Base-by-base conservation (phyloP, 2,888 invertebrate genomes). In the Boloria euphrosyne region DNA sequence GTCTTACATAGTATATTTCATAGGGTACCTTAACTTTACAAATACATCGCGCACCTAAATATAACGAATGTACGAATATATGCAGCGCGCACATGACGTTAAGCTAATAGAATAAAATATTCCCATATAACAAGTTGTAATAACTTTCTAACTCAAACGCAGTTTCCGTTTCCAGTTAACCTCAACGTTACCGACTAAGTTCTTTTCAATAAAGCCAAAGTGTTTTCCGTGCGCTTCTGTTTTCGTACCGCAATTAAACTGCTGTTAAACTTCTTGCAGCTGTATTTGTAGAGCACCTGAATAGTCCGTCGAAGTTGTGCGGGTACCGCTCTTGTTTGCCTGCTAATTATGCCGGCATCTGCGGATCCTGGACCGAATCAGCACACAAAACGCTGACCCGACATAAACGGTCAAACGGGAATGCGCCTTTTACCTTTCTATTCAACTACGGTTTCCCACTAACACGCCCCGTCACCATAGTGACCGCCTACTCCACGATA, bases 181-280 rank as follows among this genome's bases (percentile, higher is more conserved):
- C 74, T 73, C 75, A 71, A 74, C 73, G 76, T 76, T 71, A 83
- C 84, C 80, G 76, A 82, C 80, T 76, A 79, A 83, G 83, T 90
- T 90, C 89, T 90, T 89, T 90, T 88, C 84, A 86, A 77, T 74
- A 79, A 78, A 88, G 86, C 85, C 85, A 85, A 90, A 90, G 82
- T 84, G 87, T 88, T 86, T 89, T 86, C 87, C 83, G 82, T 82
- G 84, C 88, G 86, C 85, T 88, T 86, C 87, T 89, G 89, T 90
- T 89, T 90, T 90, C 86, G 84, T 83, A 82, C 82, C 83, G 89
- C 89, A 90, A 91, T 92, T 90, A 90, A 91, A 91, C 90, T 89
- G 87, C 87, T 90, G 91, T 89, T 90, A 90, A 92, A 92, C 82
- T 92, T 90, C 90, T 89, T 90, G 90, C 89, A 86, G 86, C 83